Evolutionary conservation across 2,113 vertebrate species (phyloP), one percentile per base, ranked within the genome.

Genomic region (Vicugna pacos): DNA sequence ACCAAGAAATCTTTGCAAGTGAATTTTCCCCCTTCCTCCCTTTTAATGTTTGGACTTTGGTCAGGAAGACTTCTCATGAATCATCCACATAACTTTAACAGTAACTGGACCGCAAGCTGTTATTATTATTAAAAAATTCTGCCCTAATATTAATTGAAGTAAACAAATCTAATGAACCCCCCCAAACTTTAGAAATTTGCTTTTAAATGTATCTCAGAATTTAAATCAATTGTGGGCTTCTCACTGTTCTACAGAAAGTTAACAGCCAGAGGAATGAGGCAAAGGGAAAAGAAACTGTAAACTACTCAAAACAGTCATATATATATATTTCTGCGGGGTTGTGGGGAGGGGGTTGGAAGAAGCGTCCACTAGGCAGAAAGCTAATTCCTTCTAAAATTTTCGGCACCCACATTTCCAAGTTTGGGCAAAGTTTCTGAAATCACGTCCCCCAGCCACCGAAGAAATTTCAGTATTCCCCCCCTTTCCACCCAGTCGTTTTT

Each of bases 341-440:
- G 28, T 48, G 92, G 89, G 92, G 82, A 92, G 70, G 91, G 88
- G 65, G 70, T 28, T 64, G 73, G 91, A 86, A 89, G 88, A 19
- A 94, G 60, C 94, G 79, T 91, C 89, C 81, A 82, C 90, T 64
- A 52, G 73, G 50, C 93, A 93, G 95, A 97, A 96, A 97, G 79
- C 91, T 77, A 92, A 91, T 95, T 97, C 76, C 87, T 88, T 95
- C 84, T 70, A 90, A 94, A 97, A 97, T 90, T 94, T 96, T 97
- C 95, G 94, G 96, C 89, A 96, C 81, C 97, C 94, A 81, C 82
- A 97, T 95, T 96, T 97, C 97, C 97, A 98, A 97, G 96, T 98
- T 97, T 98, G 97, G 97, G 97, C 97, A 97, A 98, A 97, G 97
- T 98, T 98, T 97, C 93, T 97, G 95, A 96, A 98, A 96, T 82